phyloP scores from a whole-genome alignment of 2,797 vertebrate genomes.

The Syndactyla subalaris region DNA sequence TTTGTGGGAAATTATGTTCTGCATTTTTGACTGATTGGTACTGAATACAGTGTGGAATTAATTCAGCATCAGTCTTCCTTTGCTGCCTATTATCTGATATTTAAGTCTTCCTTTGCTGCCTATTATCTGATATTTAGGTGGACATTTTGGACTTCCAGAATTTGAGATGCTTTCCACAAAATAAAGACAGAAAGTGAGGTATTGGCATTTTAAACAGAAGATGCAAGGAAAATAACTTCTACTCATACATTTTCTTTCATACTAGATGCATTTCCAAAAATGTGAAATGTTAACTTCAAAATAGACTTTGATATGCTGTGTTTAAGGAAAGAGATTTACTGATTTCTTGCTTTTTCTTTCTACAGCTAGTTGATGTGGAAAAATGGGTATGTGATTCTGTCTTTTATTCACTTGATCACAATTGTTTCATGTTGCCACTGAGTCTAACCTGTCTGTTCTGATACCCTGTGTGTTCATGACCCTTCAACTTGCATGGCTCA shows the following conservation, averaged over 20 bases:
- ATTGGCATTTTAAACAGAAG: not conserved
- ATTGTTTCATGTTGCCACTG: conserved; percentile 63
- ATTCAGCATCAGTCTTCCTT: not conserved
- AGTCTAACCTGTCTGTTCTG: conserved; percentile 71
- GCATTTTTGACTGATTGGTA: not conserved
- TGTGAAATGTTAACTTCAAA: conserved; percentile 22
- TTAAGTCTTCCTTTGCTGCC: not conserved
- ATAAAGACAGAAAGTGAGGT: not conserved
- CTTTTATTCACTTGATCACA: conserved; percentile 68
- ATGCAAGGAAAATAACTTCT: not conserved
- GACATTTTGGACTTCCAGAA: not conserved
- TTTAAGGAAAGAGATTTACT: conserved; percentile 71
- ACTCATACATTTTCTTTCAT: not conserved
- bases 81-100: not conserved
- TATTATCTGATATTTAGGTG: not conserved
- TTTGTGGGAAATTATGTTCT: not conserved
- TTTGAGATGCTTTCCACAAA: not conserved
- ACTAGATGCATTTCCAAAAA: not conserved
- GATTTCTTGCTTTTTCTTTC: conserved; percentile 83
- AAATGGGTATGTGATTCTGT: conserved; percentile 88
- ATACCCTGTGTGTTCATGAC: conserved; percentile 53
- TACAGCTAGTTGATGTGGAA: conserved; percentile 93
- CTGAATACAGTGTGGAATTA: not conserved
- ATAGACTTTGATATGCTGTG: not conserved
- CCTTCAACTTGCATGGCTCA: conserved; percentile 47